Conservation (phyloP, 2,888 invertebrate species). For the Pterobdella sp. region DNA sequence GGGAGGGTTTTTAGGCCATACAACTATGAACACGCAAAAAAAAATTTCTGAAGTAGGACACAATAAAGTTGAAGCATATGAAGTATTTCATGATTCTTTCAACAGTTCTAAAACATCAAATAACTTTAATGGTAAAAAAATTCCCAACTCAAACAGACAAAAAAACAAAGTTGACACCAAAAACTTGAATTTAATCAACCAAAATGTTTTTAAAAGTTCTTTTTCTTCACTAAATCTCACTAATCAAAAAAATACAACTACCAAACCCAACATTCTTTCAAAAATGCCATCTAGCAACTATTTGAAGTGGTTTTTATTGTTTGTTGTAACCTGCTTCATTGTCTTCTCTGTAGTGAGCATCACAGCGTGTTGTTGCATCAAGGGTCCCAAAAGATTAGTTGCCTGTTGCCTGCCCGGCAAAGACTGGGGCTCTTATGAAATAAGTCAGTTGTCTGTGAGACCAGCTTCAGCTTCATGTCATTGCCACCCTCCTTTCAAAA, state of each 20-base stretch:
- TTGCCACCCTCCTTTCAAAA: background rate
- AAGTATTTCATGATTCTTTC: too few species aligned
- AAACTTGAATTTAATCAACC: background rate
- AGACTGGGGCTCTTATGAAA: constrained; percentile 24
- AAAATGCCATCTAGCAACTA: background rate
- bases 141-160: background rate
- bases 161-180: background rate
- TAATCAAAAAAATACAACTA: background rate
- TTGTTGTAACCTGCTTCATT: background rate
- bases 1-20: too few species aligned
- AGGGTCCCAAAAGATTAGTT: background rate
- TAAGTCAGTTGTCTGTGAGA: constrained; percentile 10
- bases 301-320: background rate
- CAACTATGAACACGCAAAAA: too few species aligned
- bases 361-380: background rate
- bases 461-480: background rate
- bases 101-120: background rate
- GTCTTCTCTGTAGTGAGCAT: background rate
- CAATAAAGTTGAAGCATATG: too few species aligned
- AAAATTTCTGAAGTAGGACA: too few species aligned
- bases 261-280: background rate
- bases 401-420: constrained; percentile 11
- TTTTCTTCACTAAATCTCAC: background rate
- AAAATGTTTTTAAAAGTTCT: background rate
- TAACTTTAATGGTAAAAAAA: background rate